Evolutionary conservation across 2,113 vertebrate genomes (phyloP).

Genomic region (Megaceryle maxima): DNA sequence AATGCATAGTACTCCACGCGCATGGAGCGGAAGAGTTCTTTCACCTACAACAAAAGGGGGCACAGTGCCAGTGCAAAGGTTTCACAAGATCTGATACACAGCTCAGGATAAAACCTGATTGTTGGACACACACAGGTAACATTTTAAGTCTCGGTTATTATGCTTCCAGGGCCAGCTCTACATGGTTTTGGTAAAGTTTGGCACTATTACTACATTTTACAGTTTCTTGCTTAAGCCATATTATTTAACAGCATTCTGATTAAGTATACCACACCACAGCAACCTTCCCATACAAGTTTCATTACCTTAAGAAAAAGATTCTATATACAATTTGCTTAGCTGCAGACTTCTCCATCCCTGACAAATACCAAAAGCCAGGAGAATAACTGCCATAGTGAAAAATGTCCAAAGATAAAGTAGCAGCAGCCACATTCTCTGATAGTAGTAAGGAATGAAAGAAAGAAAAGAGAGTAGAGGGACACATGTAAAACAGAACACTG

Average conservation of each 20-base stretch:
- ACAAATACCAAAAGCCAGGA: neutral
- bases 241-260: neutral
- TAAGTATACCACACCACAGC: neutral
- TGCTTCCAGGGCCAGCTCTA: neutral
- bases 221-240: neutral
- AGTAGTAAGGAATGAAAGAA: neutral
- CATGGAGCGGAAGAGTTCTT: slow-evolving; percentile 88
- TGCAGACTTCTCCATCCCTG: neutral
- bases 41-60: slow-evolving; percentile 81
- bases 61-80: neutral
- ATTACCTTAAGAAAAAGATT: neutral
- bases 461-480: neutral
- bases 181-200: neutral
- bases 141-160: neutral
- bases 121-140: neutral
- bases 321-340: neutral
- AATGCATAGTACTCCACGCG: slow-evolving; percentile 81
- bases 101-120: neutral
- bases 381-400: neutral
- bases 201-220: fast-evolving
- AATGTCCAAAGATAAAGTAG: neutral
- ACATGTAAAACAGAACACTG: neutral
- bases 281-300: neutral
- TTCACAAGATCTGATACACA: neutral
- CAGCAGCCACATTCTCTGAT: neutral